Percentiles rank a stretch among this genome's conserved stretches.
Evolutionary conservation across 2,797 vertebrate genomes (phyloP).

Genomic region (Schizopygopsis pylzovi): DNA sequence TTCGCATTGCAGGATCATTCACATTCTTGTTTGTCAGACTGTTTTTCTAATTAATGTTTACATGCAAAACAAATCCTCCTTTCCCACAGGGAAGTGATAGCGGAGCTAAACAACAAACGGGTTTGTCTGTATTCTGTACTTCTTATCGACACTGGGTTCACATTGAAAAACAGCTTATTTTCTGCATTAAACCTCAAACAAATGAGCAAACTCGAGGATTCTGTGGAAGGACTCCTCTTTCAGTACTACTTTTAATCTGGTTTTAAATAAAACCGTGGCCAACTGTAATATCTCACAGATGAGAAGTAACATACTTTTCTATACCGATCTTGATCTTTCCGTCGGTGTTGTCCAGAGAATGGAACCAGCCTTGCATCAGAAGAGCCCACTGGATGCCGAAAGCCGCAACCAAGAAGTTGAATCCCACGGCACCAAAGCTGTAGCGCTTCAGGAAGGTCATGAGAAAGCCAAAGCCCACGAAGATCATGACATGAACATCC

Average conservation of each 20-base stretch:
- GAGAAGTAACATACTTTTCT: conserved; percentile 80
- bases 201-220: not conserved
- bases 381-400: conserved; percentile 97
- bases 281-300: not conserved
- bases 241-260: not conserved
- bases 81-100: not conserved
- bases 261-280: not conserved
- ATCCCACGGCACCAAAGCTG: conserved; percentile 89
- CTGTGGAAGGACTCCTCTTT: not conserved
- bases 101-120: not conserved
- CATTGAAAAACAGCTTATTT: not conserved
- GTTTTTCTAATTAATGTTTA: conserved; percentile 21
- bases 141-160: not conserved
- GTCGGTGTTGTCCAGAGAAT: conserved; percentile 71
- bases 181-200: not conserved
- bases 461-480: conserved; percentile 96
- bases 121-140: not conserved
- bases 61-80: not conserved
- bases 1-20: not conserved
- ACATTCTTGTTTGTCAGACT: not conserved
- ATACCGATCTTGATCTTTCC: conserved; percentile 88
- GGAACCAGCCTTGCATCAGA: conserved; percentile 97
- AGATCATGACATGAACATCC: conserved; percentile 98
- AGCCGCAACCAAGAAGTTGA: conserved; percentile 94
- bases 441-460: conserved; percentile 97